Percentiles rank a stretch among this genome's conserved stretches.
Evolutionary conservation across 2,113 vertebrate genomes (phyloP).

Genomic region (Arothron firmamentum): DNA sequence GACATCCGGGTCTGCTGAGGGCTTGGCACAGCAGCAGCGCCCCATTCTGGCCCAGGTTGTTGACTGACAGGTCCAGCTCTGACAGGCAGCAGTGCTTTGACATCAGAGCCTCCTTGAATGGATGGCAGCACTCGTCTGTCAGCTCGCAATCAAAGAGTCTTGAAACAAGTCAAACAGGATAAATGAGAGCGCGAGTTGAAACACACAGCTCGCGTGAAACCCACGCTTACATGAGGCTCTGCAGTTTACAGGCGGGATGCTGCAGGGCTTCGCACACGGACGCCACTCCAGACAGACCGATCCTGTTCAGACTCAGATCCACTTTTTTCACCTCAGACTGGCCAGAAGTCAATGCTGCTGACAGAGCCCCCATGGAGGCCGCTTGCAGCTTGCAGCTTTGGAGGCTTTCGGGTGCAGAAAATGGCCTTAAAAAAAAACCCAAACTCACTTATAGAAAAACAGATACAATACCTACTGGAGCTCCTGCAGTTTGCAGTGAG

Average conservation of each 20-base stretch:
- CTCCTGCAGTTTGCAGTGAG: conserved; percentile 59
- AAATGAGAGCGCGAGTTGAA: background rate
- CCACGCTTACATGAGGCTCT: conserved; percentile 49
- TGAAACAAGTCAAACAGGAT: background rate
- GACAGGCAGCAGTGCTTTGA: conserved; percentile 58
- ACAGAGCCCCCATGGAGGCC: conserved; percentile 52
- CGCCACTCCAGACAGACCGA: conserved; percentile 45
- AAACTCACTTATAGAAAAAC: background rate
- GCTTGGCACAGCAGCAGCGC: conserved; percentile 61
- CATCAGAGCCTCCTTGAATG: conserved; percentile 53
- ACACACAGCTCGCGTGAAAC: background rate
- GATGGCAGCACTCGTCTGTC: conserved; percentile 52
- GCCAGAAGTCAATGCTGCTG: conserved; percentile 48
- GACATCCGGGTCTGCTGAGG: conserved; percentile 41
- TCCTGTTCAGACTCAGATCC: conserved; percentile 24
- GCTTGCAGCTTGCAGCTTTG: conserved; percentile 22
- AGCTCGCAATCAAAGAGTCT: conserved; percentile 50
- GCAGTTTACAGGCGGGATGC: conserved; percentile 54
- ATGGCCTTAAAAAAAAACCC: background rate
- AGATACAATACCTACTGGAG: conserved; percentile 49
- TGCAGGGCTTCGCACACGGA: conserved; percentile 49
- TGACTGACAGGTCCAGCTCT: conserved; percentile 66
- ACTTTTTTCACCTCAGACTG: conserved; percentile 52
- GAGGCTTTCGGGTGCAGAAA: conserved; percentile 30
- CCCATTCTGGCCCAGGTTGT: conserved; percentile 65